phyloP scores from a whole-genome alignment of 2,113 vertebrate species.

The Ailurus styani region DNA sequence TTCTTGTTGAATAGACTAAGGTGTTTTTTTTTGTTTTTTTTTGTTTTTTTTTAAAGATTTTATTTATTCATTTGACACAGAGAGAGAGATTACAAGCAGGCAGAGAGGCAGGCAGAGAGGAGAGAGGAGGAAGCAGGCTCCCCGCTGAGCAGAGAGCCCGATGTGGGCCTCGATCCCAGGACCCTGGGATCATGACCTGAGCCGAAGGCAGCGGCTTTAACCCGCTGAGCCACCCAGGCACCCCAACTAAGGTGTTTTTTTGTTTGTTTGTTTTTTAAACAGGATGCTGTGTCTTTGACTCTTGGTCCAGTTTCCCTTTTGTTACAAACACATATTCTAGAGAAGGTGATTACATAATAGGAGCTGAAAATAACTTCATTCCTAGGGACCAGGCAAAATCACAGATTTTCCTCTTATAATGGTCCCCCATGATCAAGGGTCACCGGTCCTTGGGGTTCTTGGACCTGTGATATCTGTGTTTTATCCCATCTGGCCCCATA shows the following conservation, averaged over 20 bases:
- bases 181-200: too few relatives aligned
- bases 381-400: background rate
- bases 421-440: rapidly evolving
- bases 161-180: too few relatives aligned
- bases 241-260: background rate
- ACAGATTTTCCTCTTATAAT: background rate
- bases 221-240: too few relatives aligned
- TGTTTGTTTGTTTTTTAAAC: background rate
- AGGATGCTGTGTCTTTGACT: background rate
- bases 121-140: too few relatives aligned
- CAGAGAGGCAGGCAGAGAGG: too few relatives aligned
- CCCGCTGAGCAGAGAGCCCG: too few relatives aligned
- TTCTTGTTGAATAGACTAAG: background rate
- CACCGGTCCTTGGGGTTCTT: background rate
- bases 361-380: background rate
- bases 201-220: too few relatives aligned
- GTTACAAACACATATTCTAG: conserved; percentile 20
- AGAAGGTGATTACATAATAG: background rate
- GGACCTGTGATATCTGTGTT: background rate
- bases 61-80: too few relatives aligned
- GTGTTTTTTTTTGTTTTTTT: background rate
- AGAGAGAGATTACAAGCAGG: too few relatives aligned
- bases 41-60: background rate
- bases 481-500: too few relatives aligned
- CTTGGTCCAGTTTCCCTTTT: background rate